phyloP scores from a whole-genome alignment of 1,140 invertebrate species.

The Drosophila lini region DNA sequence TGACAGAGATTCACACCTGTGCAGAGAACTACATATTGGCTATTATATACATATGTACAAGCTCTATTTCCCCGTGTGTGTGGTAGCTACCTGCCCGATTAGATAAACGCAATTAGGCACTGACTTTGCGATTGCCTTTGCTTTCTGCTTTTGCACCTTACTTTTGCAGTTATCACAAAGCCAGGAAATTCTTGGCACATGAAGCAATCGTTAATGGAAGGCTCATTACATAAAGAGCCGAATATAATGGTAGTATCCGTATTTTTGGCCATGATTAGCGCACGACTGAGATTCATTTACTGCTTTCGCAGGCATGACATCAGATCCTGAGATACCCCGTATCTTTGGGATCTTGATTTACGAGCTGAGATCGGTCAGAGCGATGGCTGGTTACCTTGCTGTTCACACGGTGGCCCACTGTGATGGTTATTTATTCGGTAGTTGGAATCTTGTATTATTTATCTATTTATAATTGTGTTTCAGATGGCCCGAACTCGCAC shows the following conservation, averaged over 20 bases:
- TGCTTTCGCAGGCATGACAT: conserved; percentile 56
- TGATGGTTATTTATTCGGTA: conserved; percentile 17
- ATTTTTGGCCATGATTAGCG: conserved; percentile 57
- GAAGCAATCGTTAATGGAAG: conserved; percentile 66
- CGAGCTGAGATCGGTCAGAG: neutral
- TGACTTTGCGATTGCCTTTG: conserved; percentile 41
- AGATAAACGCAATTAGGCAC: conserved; percentile 66
- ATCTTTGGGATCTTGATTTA: conserved; percentile 68
- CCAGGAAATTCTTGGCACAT: conserved; percentile 69
- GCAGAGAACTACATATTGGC: conserved; percentile 6
- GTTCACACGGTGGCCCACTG: conserved; percentile 32
- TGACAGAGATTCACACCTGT: conserved; percentile 14
- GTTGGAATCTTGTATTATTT: neutral
- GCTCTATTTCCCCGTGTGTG: conserved; percentile 25
- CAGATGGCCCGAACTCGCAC: conserved; percentile 42
- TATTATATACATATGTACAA: conserved; percentile 7
- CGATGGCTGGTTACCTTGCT: conserved; percentile 32
- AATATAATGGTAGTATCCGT: conserved; percentile 37
- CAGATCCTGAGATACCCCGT: conserved; percentile 47
- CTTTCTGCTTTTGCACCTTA: conserved; percentile 47
- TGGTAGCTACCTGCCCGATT: conserved; percentile 51
- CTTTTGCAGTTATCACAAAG: conserved; percentile 58
- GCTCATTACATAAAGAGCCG: conserved; percentile 61
- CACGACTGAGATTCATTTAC: conserved; percentile 28
- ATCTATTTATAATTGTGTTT: neutral